Conservation (phyloP, 2,888 invertebrate species). For the Baccha elongata region DNA sequence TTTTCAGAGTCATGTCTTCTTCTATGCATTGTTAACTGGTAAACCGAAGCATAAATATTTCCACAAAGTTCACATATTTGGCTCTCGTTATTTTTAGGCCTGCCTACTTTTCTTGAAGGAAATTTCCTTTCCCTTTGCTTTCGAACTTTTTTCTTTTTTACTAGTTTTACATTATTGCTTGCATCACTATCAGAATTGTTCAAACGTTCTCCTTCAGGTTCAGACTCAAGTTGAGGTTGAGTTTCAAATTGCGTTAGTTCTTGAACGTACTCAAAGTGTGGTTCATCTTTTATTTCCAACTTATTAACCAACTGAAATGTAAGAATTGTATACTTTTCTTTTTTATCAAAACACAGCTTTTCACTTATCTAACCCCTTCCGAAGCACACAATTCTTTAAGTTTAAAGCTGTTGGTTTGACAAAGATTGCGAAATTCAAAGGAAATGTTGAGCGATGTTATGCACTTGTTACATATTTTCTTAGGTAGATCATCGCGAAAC, state of each 20-base stretch:
- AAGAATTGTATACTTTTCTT: no score
- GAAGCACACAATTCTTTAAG: constrained; percentile 32
- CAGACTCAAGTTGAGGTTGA: no score
- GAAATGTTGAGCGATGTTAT: constrained; percentile 77
- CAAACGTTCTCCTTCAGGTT: no score
- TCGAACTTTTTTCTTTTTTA: constrained; percentile 16
- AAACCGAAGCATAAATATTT: constrained; percentile 80
- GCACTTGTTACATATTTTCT: constrained; percentile 78
- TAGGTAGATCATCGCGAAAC: constrained; percentile 78
- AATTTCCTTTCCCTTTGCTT: neutral
- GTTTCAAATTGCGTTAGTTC: constrained; percentile 10
- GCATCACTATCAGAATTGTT: constrained; percentile 33
- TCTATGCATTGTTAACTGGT: constrained; percentile 80
- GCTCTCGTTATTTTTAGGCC: constrained; percentile 45
- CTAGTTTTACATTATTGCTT: neutral
- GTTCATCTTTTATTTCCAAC: constrained; percentile 67
- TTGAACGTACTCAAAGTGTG: constrained; percentile 36
- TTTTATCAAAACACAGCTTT: no score
- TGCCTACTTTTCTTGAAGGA: constrained; percentile 22
- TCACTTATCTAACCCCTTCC: constrained; percentile 28
- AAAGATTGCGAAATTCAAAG: constrained; percentile 78
- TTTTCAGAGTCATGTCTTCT: constrained; percentile 81
- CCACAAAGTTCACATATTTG: constrained; percentile 81
- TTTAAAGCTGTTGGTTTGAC: constrained; percentile 78
- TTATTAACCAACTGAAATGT: neutral